Conservation (phyloP, 2,797 vertebrate genomes). For the Oreochromis mossambicus region DNA sequence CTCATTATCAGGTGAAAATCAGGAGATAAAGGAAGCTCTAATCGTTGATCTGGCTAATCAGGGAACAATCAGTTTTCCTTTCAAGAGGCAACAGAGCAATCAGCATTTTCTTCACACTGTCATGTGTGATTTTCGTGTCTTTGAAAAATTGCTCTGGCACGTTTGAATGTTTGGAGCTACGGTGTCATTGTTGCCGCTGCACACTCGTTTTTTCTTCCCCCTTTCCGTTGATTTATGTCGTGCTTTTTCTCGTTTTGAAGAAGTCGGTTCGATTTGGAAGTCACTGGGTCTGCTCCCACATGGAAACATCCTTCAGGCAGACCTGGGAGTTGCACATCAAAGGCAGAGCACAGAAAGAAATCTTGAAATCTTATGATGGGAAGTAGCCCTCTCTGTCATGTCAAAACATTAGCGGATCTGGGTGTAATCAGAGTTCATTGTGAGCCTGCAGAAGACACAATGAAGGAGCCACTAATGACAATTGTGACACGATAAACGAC, state of each 20-base stretch:
- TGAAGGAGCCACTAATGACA: background rate
- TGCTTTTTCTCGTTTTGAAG: background rate
- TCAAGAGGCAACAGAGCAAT: conserved; percentile 13
- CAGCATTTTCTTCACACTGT: background rate
- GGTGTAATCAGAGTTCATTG: conserved; percentile 48
- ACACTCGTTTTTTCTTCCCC: background rate
- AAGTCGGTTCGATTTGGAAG: conserved; percentile 11
- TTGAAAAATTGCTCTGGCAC: background rate
- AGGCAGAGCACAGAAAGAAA: conserved; percentile 43
- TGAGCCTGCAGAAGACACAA: background rate
- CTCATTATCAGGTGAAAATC: conserved; percentile 44
- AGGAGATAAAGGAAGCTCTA: conserved; percentile 20
- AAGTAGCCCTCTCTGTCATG: conserved; percentile 16
- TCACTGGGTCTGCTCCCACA: conserved; percentile 32
- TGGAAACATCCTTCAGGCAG: conserved; percentile 44
- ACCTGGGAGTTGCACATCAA: conserved; percentile 47
- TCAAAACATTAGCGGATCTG: conserved; percentile 14
- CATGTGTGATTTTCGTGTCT: background rate
- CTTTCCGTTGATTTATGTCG: background rate
- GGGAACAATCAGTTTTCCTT: conserved; percentile 31
- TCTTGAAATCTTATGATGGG: conserved; percentile 41
- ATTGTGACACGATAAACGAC: background rate
- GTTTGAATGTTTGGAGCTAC: background rate
- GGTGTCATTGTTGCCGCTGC: conserved; percentile 9
- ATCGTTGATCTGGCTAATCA: conserved; percentile 44